Base-by-base conservation (phyloP, 2,797 vertebrate genomes). In the Crocidura indochinensis region DNA sequence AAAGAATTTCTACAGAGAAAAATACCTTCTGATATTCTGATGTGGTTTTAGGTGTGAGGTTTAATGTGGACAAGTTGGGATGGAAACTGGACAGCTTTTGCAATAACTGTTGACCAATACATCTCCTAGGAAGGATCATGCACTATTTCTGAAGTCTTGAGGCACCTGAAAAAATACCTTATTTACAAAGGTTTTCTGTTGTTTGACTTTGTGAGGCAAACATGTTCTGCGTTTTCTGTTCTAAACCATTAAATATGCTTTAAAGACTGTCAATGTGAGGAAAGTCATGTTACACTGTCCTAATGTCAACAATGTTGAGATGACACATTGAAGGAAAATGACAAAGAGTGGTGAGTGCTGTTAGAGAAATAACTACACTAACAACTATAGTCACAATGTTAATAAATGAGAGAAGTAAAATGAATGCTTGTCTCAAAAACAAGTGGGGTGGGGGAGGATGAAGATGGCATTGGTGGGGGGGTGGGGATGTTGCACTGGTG, bases 261-360 rank as follows among this genome's bases (percentile, higher is more conserved):
- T 14, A 53, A 53, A 17, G 14, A 14, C 51, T 53, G 51, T 53
- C 51, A 53, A 53, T 53, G 17, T 53, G 8, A 17, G 17, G 11
- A 77, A 83, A 90, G 29, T 80, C 69, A 73, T 22, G 38, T 73
- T 87, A n/a, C 81, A 27, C 19, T 76, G n/a, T 31, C 69, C 31
- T 88, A 83, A 87, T 68, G 77, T 79, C 44, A 47, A 80, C 88
- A 90, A 76, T 12, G 53, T 26, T 87, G 62, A 92, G 60, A 60
- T 81, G 47, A 38, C 44, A 82, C 71, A 56, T 56, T 84, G 62
- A 62, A 90, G 6, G 83, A 81, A 44, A n/a, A 82, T 60, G 29
- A 38, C 38, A 38, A 38, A 38, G 38, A 38, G 38, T 38, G 38
- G 38, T 38, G 38, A 38, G 2, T 38, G 38, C 38, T 2, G 38